These are phyloP conservation scores for Chamaea fasciata DNA, from an alignment of 2,113 vertebrate species.

Conservation along the genomic window DNA sequence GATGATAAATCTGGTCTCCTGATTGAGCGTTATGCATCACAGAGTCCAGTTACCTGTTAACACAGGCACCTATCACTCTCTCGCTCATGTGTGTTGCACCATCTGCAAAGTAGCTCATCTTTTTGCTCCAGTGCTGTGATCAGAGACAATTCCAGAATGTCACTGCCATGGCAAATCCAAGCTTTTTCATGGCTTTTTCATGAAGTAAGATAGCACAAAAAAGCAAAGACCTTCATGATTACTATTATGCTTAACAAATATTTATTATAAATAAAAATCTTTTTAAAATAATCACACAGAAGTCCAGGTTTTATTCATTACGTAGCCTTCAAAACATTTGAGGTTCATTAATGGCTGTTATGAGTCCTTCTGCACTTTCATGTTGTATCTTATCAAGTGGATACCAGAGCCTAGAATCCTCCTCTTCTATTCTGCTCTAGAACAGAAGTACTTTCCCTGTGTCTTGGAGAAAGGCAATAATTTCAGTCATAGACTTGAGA, in stretches of 20 bases:
- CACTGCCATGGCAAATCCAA: neutral
- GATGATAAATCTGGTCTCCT: neutral
- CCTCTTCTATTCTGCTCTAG: neutral
- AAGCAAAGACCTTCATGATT: neutral
- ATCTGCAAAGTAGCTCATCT: neutral
- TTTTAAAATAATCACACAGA: neutral
- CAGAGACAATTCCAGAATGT: neutral
- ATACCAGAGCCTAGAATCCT: neutral
- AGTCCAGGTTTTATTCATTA: neutral
- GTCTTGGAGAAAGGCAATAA: neutral
- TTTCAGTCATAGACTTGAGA: neutral
- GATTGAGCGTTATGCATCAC: accelerated
- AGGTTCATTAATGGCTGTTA: neutral
- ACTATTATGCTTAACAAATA: neutral
- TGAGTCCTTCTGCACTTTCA: neutral
- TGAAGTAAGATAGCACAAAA: neutral
- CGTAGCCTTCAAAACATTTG: neutral
- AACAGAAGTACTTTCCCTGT: neutral
- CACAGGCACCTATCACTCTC: neutral
- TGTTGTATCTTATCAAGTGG: neutral
- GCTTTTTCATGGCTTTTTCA: neutral
- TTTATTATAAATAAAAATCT: neutral
- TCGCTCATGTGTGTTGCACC: neutral
- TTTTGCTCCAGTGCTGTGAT: neutral
- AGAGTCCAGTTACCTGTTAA: neutral